Conservation (phyloP, 1,140 invertebrate genomes). For the Caenorhabditis latens region DNA sequence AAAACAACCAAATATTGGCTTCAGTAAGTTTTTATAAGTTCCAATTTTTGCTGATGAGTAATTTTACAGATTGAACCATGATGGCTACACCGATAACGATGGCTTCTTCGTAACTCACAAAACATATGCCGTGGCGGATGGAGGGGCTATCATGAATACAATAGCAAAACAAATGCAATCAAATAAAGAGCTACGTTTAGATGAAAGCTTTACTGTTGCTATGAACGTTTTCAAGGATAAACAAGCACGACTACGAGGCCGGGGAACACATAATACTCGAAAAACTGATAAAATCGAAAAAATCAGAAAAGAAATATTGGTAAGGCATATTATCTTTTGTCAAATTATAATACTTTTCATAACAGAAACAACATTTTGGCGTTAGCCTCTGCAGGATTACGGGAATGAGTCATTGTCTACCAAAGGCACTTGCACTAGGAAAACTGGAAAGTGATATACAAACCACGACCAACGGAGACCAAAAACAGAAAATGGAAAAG, state of each 20-base stretch:
- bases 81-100: background rate
- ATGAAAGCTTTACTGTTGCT: background rate
- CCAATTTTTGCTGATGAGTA: background rate
- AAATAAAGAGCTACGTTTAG: background rate
- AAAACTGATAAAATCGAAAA: background rate
- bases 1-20: background rate
- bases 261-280: background rate
- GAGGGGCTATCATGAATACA: background rate
- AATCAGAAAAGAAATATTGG: background rate
- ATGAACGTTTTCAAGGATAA: background rate
- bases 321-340: background rate
- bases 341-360: background rate
- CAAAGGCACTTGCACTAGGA: background rate
- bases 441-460: background rate
- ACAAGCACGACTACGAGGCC: background rate
- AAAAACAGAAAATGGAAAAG: background rate
- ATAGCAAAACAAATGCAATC: background rate
- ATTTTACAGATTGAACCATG: constrained; percentile 1
- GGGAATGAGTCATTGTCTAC: background rate
- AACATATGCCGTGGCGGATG: background rate
- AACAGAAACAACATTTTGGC: background rate
- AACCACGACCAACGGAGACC: background rate
- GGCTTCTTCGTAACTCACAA: background rate
- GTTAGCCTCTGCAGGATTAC: background rate
- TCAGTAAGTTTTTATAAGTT: background rate